Evolutionary conservation across 2,113 vertebrate species (phyloP).

Genomic region (Columba janthina): DNA sequence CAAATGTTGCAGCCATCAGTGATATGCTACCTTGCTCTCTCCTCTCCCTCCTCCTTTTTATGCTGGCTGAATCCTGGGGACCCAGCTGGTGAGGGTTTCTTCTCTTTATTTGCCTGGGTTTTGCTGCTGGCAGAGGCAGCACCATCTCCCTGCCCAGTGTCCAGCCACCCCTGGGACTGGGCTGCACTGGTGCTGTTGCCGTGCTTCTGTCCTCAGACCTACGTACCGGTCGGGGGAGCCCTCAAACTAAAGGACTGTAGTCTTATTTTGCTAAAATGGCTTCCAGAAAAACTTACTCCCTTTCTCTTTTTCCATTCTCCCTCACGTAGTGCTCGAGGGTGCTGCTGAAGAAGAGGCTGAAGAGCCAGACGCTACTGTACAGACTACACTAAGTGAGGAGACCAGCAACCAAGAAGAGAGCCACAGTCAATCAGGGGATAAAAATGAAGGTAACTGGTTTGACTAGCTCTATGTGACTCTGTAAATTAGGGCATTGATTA

Average conservation of each 20-base stretch:
- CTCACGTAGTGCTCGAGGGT: conserved; percentile 55
- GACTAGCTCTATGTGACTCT: background rate
- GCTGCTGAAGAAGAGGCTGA: conserved; percentile 57
- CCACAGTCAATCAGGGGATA: conserved; percentile 48
- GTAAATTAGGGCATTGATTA: background rate
- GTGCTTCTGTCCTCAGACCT: background rate
- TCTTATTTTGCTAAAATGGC: background rate
- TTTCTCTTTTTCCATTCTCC: background rate
- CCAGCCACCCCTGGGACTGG: background rate
- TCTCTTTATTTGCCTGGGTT: background rate
- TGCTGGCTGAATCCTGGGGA: background rate
- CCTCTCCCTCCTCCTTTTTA: background rate
- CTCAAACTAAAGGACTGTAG: background rate
- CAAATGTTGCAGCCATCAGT: background rate
- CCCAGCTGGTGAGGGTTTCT: background rate
- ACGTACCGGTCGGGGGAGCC: background rate
- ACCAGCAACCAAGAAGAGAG: conserved; percentile 10
- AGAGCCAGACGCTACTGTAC: conserved; percentile 27
- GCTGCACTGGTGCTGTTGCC: accelerated
- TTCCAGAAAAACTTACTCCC: background rate
- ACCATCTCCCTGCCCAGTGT: background rate
- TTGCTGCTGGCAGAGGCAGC: background rate
- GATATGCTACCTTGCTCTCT: background rate
- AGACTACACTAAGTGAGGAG: conserved; percentile 32
- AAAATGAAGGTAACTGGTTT: conserved; percentile 78